Base-by-base conservation (phyloP, 2,113 vertebrate genomes). In the Anguilla japonica region DNA sequence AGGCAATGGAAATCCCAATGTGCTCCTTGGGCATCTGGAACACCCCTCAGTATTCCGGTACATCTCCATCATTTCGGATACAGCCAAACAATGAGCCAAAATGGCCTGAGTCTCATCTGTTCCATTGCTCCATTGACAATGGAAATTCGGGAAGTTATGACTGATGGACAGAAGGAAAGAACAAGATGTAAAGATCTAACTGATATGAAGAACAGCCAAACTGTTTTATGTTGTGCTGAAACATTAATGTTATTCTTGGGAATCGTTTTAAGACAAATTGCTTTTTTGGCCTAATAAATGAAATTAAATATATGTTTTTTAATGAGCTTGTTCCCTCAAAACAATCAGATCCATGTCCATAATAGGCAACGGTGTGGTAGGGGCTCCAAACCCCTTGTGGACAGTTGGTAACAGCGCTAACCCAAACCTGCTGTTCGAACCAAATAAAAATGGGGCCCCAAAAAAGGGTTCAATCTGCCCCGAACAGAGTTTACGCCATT, bases 401-500 rank as follows among this genome's bases (percentile, higher is more conserved):
- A 89, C 90, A 88, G 89, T 89, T 89, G 88, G 75, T 85, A 81
- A 87, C 87, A 87, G 84, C 53, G 87, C 87, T 91, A 89, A 92
- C 89, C 88, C 86, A 93, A 93, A 93, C 84, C 43, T 85, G 89
- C 91, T 91, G 89, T 89, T 89, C 46, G 89, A 87, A 92, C 88
- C 92, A 92, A 93, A 93, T 92, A 89, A 90, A 91, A 91, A 75
- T 13, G 63, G 63, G 63, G 63, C 43, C 63, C 63, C 63, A n/a
- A 5, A 2, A 7, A n/a, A 34, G 26, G 26, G 26, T 14, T 29
- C 71, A 75, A 29, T 40, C 39, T 34, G 63, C 57, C 22, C 40
- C 16, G n/a, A 75, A 75, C 26, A 34, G 26, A 75, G 71, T 75
- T 75, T 75, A 75, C 3, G 11, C 5, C 71, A 2, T 75, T 75